phyloP scores from a whole-genome alignment of 2,888 invertebrate genomes.

The Carpatolechia fugitivella region DNA sequence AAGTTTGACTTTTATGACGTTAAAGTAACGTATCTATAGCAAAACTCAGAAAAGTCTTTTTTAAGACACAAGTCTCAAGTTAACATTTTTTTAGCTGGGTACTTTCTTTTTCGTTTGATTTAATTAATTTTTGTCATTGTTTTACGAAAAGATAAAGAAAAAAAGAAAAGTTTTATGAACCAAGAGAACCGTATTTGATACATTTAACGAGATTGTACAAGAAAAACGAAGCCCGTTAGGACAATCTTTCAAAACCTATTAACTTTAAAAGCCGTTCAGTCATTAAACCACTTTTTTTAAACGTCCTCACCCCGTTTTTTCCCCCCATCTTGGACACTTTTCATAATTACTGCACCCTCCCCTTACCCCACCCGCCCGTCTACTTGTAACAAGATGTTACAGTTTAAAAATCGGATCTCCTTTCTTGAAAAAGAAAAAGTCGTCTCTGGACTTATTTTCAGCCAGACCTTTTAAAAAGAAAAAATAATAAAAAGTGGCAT shows the following conservation, averaged over 20 bases:
- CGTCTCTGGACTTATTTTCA: conserved; percentile 20
- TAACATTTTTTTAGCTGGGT: too few species aligned
- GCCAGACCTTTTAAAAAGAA: conserved; percentile 20
- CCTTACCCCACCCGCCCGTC: conserved; percentile 33
- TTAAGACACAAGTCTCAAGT: too few species aligned
- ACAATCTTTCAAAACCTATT: conserved; percentile 71
- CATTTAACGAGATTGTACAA: conserved; percentile 1
- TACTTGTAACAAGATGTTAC: conserved; percentile 71
- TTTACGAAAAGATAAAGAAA: too few species aligned
- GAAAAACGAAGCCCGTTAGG: conserved; percentile 30
- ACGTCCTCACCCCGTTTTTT: conserved; percentile 59
- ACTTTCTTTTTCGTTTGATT: too few species aligned
- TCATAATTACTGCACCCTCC: conserved; percentile 69
- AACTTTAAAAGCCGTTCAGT: conserved; percentile 71
- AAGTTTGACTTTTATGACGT: background rate
- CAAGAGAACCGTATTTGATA: background rate
- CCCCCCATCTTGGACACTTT: conserved; percentile 69
- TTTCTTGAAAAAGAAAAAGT: conserved; percentile 22
- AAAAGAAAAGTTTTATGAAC: too few species aligned
- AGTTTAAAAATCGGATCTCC: conserved; percentile 42
- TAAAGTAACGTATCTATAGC: background rate
- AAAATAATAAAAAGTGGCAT: conserved; percentile 26
- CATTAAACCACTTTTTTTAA: conserved; percentile 73
- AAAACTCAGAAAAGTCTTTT: too few species aligned
- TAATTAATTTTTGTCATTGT: too few species aligned